These are phyloP conservation scores for Rafetus swinhoei DNA, from an alignment of 2,113 vertebrate genomes.

Conservation along the genomic window DNA sequence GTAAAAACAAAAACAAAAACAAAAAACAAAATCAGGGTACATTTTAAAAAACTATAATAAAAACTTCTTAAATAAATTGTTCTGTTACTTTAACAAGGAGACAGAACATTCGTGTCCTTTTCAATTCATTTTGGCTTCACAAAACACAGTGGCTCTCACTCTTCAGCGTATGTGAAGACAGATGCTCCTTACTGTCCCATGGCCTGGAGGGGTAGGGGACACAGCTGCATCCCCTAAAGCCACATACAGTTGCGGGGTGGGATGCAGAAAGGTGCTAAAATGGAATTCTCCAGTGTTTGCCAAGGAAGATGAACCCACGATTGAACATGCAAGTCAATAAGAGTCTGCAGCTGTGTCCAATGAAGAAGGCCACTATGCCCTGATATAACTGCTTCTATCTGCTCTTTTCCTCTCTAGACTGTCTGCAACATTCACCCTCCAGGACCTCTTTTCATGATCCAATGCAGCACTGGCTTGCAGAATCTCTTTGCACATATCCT, in stretches of 20 bases:
- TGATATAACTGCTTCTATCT: too few species aligned
- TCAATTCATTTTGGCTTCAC: not conserved
- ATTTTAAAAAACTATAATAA: not conserved
- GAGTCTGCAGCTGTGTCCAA: too few species aligned
- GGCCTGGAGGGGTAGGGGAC: not conserved
- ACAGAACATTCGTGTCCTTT: not conserved
- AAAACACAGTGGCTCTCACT: not conserved
- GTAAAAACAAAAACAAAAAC: not conserved
- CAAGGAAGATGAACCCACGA: not conserved
- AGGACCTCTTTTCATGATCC: too few species aligned
- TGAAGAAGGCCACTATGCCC: too few species aligned
- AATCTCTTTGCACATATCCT: too few species aligned
- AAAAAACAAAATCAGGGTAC: not conserved
- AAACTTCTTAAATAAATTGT: not conserved
- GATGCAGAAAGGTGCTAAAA: not conserved
- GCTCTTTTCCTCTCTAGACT: too few species aligned
- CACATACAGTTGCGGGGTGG: not conserved
- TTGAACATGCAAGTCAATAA: too few species aligned
- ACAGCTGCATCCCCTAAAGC: not conserved
- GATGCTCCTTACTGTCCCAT: not conserved
- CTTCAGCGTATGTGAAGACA: not conserved
- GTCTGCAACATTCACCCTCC: too few species aligned
- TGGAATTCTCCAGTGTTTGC: not conserved
- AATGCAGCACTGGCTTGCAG: too few species aligned
- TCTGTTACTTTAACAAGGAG: too few species aligned